A percentile compares a stretch with the other conserved stretches of the same genome.
phyloP scores from a whole-genome alignment of 2,888 invertebrate species.

The Oligia strigilis region DNA sequence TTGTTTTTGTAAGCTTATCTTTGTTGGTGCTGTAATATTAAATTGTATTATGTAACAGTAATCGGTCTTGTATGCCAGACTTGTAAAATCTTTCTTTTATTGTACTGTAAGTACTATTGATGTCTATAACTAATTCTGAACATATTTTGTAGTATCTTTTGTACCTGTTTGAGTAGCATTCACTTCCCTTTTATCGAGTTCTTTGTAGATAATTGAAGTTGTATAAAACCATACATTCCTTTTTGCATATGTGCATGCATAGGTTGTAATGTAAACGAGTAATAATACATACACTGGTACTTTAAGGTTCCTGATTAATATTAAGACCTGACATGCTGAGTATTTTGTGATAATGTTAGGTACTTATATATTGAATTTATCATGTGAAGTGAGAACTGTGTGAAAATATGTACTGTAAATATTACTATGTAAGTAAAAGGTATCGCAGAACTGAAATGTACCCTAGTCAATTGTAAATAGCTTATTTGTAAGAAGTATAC shows the following conservation, averaged over 20 bases:
- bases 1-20: slow-evolving; percentile 67
- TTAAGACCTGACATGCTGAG: slow-evolving; percentile 75
- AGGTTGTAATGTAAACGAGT: slow-evolving; percentile 61
- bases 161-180: slow-evolving; percentile 75
- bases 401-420: slow-evolving; percentile 78
- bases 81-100: slow-evolving; percentile 60
- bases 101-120: slow-evolving; percentile 77
- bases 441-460: slow-evolving; percentile 90
- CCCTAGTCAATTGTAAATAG: slow-evolving; percentile 91
- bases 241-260: slow-evolving; percentile 65
- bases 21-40: slow-evolving; percentile 72
- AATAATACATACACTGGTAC: slow-evolving; percentile 71
- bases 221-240: slow-evolving; percentile 79
- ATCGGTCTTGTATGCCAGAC: slow-evolving; percentile 67
- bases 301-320: slow-evolving; percentile 84
- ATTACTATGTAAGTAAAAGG: slow-evolving; percentile 75
- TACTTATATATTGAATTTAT: slow-evolving; percentile 84
- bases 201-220: slow-evolving; percentile 58
- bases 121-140: slow-evolving; percentile 63
- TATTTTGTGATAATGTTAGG: slow-evolving; percentile 88
- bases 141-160: slow-evolving; percentile 65
- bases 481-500: slow-evolving; percentile 77
- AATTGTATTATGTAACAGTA: slow-evolving; percentile 63
- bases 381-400: slow-evolving; percentile 75
- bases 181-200: slow-evolving; percentile 46